Evolutionary conservation across 2,888 invertebrate genomes (phyloP), one percentile per base, ranked within the genome.

Genomic region (Podabrus alpinus): DNA sequence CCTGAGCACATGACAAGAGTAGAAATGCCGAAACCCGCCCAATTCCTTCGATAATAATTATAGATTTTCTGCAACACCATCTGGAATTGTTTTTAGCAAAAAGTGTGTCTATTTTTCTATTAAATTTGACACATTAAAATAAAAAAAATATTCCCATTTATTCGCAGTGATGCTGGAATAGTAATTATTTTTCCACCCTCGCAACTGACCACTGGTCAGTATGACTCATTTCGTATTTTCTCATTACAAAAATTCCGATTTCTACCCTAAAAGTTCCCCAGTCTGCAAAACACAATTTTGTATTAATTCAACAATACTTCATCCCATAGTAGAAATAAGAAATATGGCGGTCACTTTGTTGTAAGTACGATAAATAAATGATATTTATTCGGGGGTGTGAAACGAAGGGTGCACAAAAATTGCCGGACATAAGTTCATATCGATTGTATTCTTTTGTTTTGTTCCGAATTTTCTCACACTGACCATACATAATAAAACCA

Each of bases 151-250:
- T 13, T 0, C 3, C 13, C 2, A 24, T 24, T 2, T 1, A 2
- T 11, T 13, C 29, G 29, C n/a, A n/a, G 29, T 4, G 29, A 45
- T 45, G 29, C 29, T 62, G 13, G 19, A 17, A 64, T 21, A 71
- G 72, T 74, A 78, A 77, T 73, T 73, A 70, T 72, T 69, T 67
- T 71, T 21, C 61, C 75, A 76, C 76, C 76, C 76, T 72, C 75
- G 66, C 72, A 64, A 19, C 72, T 80, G 80, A 80, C 80, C 80
- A 79, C 66, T 80, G 80, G 80, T 80, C 80, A 80, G 71, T 75
- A 71, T 74, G 79, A 78, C 64, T 78, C 78, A 78, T 69, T 45
- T 66, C 21, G 15, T 25, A 60, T 76, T 76, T 76, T 75, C 76
- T 78, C 74, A 75, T 75, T 72, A 69, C 68, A 73, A 77, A 77